A percentile compares a stretch with the other conserved stretches of the same genome.
phyloP scores from a whole-genome alignment of 2,113 vertebrate species.

The Pachycephala philippinensis region DNA sequence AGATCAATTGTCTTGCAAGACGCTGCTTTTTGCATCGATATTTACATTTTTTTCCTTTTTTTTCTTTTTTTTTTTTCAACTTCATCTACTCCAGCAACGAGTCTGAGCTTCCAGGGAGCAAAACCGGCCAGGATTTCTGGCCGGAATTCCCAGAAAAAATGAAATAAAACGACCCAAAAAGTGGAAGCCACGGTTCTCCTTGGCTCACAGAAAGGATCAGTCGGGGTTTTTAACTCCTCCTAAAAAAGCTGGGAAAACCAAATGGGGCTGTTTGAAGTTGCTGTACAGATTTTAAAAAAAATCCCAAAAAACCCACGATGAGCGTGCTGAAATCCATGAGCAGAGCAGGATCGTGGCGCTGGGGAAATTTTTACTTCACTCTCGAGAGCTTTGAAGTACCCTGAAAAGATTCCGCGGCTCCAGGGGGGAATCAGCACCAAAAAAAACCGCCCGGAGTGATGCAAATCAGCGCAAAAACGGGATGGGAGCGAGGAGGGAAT shows the following conservation, averaged over 20 bases:
- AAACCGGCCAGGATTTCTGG: not conserved
- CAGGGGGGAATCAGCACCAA: not conserved
- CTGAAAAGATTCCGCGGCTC: not conserved
- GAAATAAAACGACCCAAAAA: not conserved
- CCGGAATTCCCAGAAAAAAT: not conserved
- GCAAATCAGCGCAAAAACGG: accelerated
- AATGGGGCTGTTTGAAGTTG: not conserved
- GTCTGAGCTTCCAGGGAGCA: not conserved
- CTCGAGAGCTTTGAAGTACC: not conserved
- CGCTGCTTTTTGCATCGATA: not conserved
- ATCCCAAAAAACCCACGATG: not conserved
- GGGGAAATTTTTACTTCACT: not conserved
- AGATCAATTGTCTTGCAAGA: conserved; percentile 40
- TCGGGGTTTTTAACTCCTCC: not conserved
- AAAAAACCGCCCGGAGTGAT: accelerated
- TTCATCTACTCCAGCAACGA: not conserved
- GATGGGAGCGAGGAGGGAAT: not conserved
- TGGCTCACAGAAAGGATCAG: not conserved
- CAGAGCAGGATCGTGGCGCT: not conserved
- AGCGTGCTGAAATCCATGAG: not conserved
- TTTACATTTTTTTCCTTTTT: conserved; percentile 33
- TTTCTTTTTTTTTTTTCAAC: not conserved
- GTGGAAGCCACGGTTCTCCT: not conserved
- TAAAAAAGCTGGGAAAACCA: not conserved
- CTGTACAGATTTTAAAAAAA: no score